These are phyloP conservation scores for Empidonax traillii DNA, from an alignment of 2,113 vertebrate species.

Conservation along the genomic window DNA sequence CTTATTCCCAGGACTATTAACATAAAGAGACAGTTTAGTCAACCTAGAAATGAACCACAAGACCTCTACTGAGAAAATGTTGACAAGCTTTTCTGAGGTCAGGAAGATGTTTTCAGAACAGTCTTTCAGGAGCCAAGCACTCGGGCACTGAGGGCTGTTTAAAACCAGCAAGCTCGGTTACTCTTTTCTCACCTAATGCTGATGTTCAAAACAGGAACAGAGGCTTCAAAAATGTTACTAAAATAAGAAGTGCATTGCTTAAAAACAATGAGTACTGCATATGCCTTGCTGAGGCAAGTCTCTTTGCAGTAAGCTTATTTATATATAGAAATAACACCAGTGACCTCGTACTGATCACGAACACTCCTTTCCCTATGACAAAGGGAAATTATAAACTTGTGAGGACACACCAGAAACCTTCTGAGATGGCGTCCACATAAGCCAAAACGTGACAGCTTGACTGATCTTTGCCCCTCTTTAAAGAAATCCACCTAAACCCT, in stretches of 20 bases:
- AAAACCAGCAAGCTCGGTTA: background rate
- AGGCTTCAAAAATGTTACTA: background rate
- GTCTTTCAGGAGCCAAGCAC: background rate
- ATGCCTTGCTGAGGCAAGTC: background rate
- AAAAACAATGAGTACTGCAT: constrained; percentile 15
- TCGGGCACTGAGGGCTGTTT: background rate
- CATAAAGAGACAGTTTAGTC: background rate
- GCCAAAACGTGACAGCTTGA: background rate
- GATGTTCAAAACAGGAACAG: background rate
- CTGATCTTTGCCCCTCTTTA: background rate
- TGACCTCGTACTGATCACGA: background rate
- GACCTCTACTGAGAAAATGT: background rate
- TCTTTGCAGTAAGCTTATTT: background rate
- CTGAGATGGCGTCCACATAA: background rate
- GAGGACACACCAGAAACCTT: background rate
- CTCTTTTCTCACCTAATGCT: background rate
- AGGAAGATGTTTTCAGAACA: background rate
- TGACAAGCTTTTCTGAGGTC: background rate
- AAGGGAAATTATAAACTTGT: constrained; percentile 19
- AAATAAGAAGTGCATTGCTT: constrained; percentile 38
- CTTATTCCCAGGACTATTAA: background rate
- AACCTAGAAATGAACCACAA: background rate
- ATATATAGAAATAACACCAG: constrained; percentile 24
- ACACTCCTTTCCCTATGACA: background rate
- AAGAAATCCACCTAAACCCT: background rate